Evolutionary conservation across 2,797 vertebrate genomes (phyloP).

Genomic region (Nannoperca obscura): DNA sequence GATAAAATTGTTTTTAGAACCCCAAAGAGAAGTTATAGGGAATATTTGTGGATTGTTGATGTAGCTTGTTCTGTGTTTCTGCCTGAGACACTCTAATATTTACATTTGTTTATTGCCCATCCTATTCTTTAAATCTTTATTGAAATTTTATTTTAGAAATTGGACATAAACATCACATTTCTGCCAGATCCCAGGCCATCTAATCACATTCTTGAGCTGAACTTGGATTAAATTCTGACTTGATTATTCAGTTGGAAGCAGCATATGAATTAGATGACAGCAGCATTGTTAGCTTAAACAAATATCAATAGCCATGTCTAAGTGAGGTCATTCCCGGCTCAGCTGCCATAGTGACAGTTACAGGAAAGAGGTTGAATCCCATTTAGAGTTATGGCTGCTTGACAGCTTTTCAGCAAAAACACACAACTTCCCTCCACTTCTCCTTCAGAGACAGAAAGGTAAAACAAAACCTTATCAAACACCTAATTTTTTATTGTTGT

Average conservation of each 20-base stretch:
- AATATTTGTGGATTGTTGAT: not conserved
- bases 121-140: not conserved
- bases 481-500: not conserved
- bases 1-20: not conserved
- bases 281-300: constrained; percentile 48
- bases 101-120: not conserved
- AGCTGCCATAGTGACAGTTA: constrained; percentile 53
- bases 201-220: constrained; percentile 33
- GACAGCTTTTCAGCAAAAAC: constrained; percentile 55
- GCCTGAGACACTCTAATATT: not conserved
- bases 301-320: constrained; percentile 30
- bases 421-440: not conserved
- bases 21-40: not conserved
- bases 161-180: constrained; percentile 21
- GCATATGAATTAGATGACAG: constrained; percentile 40
- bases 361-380: constrained; percentile 61
- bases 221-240: constrained; percentile 17
- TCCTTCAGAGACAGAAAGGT: constrained; percentile 10
- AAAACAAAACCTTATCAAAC: not conserved
- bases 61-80: not conserved
- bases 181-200: not conserved
- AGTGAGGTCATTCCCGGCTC: constrained; percentile 55
- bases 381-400: constrained; percentile 55
- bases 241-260: constrained; percentile 32
- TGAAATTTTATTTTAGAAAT: not conserved